phyloP scores from a whole-genome alignment of 2,797 vertebrate genomes.

The Sebastes reedi region DNA sequence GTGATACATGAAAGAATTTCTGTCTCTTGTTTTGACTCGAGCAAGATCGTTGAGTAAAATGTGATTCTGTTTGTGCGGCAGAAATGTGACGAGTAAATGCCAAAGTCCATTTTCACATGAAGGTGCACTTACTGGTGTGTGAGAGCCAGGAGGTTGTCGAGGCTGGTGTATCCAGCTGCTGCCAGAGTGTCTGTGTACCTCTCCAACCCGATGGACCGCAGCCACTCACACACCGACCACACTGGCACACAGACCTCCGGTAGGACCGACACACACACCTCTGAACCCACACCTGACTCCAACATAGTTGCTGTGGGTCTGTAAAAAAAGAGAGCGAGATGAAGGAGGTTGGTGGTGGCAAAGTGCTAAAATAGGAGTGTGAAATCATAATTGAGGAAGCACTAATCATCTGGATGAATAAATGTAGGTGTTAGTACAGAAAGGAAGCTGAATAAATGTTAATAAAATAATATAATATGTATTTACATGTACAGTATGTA shows the following conservation, averaged over 20 bases:
- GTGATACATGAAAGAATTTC: neutral
- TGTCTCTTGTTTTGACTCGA: neutral
- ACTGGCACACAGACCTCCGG: conserved; percentile 91
- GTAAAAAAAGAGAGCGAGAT: conserved; percentile 10
- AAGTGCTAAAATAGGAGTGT: neutral
- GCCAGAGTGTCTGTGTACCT: conserved; percentile 97
- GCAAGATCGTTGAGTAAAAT: neutral
- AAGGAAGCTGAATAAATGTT: neutral
- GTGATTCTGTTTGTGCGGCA: neutral
- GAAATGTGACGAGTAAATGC: neutral
- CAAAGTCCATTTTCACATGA: conserved; percentile 3
- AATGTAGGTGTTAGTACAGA: neutral
- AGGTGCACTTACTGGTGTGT: conserved; percentile 95
- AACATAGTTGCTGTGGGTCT: conserved; percentile 91
- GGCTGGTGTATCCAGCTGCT: conserved; percentile 93
- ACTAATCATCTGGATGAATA: neutral
- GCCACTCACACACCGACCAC: conserved; percentile 92
- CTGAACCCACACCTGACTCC: conserved; percentile 90
- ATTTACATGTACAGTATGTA: conserved; percentile 81
- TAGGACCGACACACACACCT: conserved; percentile 91
- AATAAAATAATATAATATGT: neutral
- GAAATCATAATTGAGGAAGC: conserved; percentile 1
- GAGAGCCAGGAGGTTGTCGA: conserved; percentile 94
- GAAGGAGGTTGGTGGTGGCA: conserved; percentile 14
- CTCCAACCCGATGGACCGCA: conserved; percentile 96